phyloP scores from a whole-genome alignment of 2,797 vertebrate genomes.

The Hirundo rustica region DNA sequence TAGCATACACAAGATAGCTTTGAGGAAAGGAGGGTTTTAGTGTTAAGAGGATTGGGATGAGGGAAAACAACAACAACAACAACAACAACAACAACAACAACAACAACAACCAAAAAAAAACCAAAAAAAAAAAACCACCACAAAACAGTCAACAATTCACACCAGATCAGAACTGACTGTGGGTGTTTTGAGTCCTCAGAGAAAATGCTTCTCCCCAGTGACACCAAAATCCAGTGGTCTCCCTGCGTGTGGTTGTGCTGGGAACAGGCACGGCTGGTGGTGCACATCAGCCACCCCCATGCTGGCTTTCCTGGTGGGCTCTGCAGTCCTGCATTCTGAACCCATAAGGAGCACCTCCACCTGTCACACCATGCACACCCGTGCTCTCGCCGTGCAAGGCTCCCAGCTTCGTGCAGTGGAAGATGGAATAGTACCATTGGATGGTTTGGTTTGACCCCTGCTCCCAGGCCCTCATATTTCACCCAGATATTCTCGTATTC shows the following conservation, averaged over 20 bases:
- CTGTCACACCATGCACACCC: not conserved
- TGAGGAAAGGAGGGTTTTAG: not conserved
- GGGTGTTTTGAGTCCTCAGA: not conserved
- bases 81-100: no score
- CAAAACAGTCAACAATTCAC: not conserved
- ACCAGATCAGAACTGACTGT: not conserved
- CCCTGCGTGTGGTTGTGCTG: rapidly evolving
- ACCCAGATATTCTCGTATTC: not conserved
- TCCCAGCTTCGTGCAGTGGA: not conserved
- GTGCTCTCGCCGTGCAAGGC: not conserved
- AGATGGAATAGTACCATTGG: not conserved
- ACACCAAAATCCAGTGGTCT: not conserved
- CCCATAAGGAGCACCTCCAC: not conserved
- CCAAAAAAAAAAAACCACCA: not conserved
- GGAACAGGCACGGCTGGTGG: not conserved
- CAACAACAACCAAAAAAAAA: no score
- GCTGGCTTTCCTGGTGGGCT: not conserved
- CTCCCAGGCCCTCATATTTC: not conserved
- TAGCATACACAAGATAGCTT: not conserved
- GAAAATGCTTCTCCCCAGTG: not conserved
- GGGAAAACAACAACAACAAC: no score
- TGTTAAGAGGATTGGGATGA: not conserved
- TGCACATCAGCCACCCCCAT: not conserved
- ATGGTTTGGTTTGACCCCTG: not conserved
- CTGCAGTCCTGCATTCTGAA: not conserved